Conservation (phyloP, 30 jellyfish, hydroid and myxozoan species). For the Phacellophora camtschatica region DNA sequence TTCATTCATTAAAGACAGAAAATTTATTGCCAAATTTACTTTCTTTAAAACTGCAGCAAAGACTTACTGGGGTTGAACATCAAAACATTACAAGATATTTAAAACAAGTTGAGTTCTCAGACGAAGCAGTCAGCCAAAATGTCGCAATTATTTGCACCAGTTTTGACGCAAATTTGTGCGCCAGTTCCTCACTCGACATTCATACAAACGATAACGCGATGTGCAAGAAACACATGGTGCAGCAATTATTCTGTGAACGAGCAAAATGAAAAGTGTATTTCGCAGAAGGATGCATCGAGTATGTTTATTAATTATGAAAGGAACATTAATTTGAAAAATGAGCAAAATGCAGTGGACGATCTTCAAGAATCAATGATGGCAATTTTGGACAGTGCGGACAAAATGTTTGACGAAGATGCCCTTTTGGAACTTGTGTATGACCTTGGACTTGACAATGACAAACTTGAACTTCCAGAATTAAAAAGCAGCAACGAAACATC, state of each 20-base stretch:
- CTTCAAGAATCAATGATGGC: conserved; percentile 22
- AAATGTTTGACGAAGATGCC: conserved; percentile 47
- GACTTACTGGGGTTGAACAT: too few relatives aligned
- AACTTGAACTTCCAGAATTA: conserved; percentile 59
- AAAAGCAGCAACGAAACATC: conserved; percentile 38
- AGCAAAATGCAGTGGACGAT: not conserved
- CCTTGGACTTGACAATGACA: conserved; percentile 50
- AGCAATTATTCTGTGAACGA: not conserved
- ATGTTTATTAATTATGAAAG: not conserved
- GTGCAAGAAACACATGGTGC: conserved; percentile 55
- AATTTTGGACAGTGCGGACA: conserved; percentile 38
- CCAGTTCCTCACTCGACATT: conserved; percentile 66
- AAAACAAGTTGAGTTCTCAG: too few relatives aligned
- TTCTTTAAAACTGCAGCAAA: too few relatives aligned
- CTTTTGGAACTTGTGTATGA: conserved; percentile 31
- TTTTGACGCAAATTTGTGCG: conserved; percentile 55
- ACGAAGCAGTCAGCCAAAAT: too few relatives aligned
- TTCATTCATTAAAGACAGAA: too few relatives aligned
- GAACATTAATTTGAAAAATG: not conserved
- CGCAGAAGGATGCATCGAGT: not conserved
- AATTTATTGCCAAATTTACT: too few relatives aligned
- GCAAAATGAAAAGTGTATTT: not conserved
- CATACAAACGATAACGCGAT: conserved; percentile 51
- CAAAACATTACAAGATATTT: too few relatives aligned
- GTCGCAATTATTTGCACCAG: conserved; percentile 41